Evolutionary conservation across 2,797 vertebrate species (phyloP), one percentile per base, ranked within the genome.

Genomic region (Acrocephalus scirpaceus): DNA sequence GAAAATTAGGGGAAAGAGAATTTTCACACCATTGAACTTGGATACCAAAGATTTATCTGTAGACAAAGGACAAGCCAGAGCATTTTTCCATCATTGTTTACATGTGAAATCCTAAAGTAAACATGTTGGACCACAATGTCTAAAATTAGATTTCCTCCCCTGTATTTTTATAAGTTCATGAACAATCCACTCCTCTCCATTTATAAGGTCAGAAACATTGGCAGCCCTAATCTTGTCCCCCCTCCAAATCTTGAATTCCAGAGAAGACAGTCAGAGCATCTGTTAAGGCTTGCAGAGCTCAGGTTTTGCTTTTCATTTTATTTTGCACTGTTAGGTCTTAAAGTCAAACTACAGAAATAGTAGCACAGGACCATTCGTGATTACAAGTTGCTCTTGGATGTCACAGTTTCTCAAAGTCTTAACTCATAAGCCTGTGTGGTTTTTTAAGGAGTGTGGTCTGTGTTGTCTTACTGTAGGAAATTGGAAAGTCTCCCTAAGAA

Each of bases 211-310:
- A 66, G 64, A 82, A 92, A 57, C 0, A 0, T 29, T 92, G 73
- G 88, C 86, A 86, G 36, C 20, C 60, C 44, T 77, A 19, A 36
- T 56, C 44, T 71, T 56, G 70, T n/a, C n/a, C n/a, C n/a, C n/a
- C n/a, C n/a, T n/a, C n/a, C n/a, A n/a, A n/a, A n/a, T n/a, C 44
- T 71, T 56, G 70, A 88, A 86, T 94, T 91, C 82, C 85, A 86
- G 16, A 75, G 48, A 42, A 93, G 54, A 84, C 51, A 53, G 64
- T 73, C 71, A 83, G 58, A 82, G 79, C 40, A 57, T 93, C 70
- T 76, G 53, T 50, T 90, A 48, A 57, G 36, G 42, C 29, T 86
- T 92, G 65, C 0, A 2, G 66, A 95, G 77, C 21, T 32, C 19
- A 50, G 34, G 26, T 38, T 97, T 94, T 92, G 70, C 48, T 94